Percentiles rank a stretch among this genome's conserved stretches.
phyloP scores from a whole-genome alignment of 2,888 invertebrate genomes.

The Zaprionus obscuricornis region DNA sequence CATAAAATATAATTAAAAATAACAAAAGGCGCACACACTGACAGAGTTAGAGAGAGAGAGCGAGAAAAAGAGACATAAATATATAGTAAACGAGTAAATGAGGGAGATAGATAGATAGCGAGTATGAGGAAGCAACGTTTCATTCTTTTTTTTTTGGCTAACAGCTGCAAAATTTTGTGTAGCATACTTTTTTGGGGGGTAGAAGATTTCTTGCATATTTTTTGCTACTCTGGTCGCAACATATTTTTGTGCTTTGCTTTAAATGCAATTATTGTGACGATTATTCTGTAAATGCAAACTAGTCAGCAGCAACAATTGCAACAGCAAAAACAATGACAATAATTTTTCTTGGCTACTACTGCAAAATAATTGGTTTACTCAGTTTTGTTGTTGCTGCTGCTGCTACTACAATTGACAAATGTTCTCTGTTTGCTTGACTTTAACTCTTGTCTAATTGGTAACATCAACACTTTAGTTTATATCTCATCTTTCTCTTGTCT shows the following conservation, averaged over 20 bases:
- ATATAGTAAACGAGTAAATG: not conserved
- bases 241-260: constrained; percentile 47
- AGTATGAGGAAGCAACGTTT: not conserved
- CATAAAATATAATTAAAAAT: constrained; percentile 73
- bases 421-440: constrained; percentile 31
- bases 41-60: too few species aligned
- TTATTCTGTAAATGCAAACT: constrained; percentile 51
- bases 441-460: constrained; percentile 49
- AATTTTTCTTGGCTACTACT: not conserved
- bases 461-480: constrained; percentile 52
- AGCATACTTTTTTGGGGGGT: constrained; percentile 24
- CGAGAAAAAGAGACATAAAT: not conserved
- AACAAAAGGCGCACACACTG: constrained; percentile 35
- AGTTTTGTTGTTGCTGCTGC: constrained; percentile 10
- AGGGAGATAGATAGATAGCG: not conserved
- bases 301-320: constrained; percentile 7
- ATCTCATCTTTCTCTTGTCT: too few species aligned
- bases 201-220: constrained; percentile 68
- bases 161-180: constrained; percentile 37
- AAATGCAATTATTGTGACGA: constrained; percentile 62
- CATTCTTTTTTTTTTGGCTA: too few species aligned
- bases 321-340: not conserved
- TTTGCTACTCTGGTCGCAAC: constrained; percentile 36
- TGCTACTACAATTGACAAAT: constrained; percentile 36
- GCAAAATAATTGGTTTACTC: constrained; percentile 57